A percentile compares a stretch with the other conserved stretches of the same genome.
phyloP scores from a whole-genome alignment of 2,113 vertebrate genomes.

The Xenopus tropicalis region UCB_Xtro_10.0 CM004444.2:99459001-99459500 shows the following conservation, averaged over 20 bases:
- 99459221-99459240: conserved; percentile 17
- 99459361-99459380: conserved; percentile 26
- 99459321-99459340: conserved; percentile 22
- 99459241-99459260: conserved; percentile 7
- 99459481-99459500: conserved; percentile 12
- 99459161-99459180: conserved; percentile 25
- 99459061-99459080: background rate
- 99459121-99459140: conserved; percentile 11
- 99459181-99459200: conserved; percentile 29
- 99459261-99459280: conserved; percentile 37
- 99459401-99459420: conserved; percentile 31
- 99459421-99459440: conserved; percentile 26
- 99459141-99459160: conserved; percentile 17
- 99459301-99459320: conserved; percentile 23
- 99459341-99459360: conserved; percentile 34
- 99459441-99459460: conserved; percentile 6
- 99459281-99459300: conserved; percentile 26
- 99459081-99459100: background rate
- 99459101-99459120: conserved; percentile 10
- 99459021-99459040: too few species aligned
- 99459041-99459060: conserved; percentile 14
- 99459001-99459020: too few species aligned
- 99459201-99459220: conserved; percentile 31
- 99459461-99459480: conserved; percentile 9
- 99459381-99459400: conserved; percentile 2